These are phyloP conservation scores for Lindbergichthys nudifrons DNA, from an alignment of 2,797 vertebrate genomes.

Conservation along the genomic window DNA sequence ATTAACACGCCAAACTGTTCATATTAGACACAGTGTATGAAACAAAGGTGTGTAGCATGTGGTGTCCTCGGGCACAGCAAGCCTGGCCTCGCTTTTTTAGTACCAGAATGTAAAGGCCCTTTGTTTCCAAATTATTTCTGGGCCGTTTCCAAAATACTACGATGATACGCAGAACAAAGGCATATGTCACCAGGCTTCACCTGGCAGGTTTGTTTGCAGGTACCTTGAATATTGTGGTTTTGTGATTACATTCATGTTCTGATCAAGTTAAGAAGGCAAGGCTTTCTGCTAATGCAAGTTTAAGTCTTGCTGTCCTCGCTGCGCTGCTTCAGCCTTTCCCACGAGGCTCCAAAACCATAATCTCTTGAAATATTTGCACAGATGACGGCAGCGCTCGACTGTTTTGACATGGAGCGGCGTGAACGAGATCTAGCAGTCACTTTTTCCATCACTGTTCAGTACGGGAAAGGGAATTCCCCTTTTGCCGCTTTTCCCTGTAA, in stretches of 20 bases:
- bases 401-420: constrained; percentile 74
- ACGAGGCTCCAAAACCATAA: constrained; percentile 78
- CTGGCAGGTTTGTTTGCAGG: constrained; percentile 54
- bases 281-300: constrained; percentile 44
- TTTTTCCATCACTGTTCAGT: constrained; percentile 76
- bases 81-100: constrained; percentile 54
- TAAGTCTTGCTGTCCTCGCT: constrained; percentile 57
- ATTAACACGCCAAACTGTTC: constrained; percentile 27
- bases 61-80: constrained; percentile 54
- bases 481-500: constrained; percentile 62
- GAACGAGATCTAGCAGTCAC: constrained; percentile 65
- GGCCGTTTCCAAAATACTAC: constrained; percentile 57
- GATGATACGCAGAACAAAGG: constrained; percentile 68
- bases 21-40: constrained; percentile 3
- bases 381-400: constrained; percentile 73
- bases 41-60: constrained; percentile 53
- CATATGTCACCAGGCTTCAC: constrained; percentile 59
- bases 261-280: constrained; percentile 41
- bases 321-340: constrained; percentile 75
- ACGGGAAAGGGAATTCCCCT: constrained; percentile 80
- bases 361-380: constrained; percentile 81
- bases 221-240: constrained; percentile 44
- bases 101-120: constrained; percentile 65
- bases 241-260: constrained; percentile 31
- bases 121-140: constrained; percentile 72